Percentiles rank a stretch among this genome's conserved stretches.
Evolutionary conservation across 2,797 vertebrate genomes (phyloP).

Genomic region (Smutsia temminckii): DNA sequence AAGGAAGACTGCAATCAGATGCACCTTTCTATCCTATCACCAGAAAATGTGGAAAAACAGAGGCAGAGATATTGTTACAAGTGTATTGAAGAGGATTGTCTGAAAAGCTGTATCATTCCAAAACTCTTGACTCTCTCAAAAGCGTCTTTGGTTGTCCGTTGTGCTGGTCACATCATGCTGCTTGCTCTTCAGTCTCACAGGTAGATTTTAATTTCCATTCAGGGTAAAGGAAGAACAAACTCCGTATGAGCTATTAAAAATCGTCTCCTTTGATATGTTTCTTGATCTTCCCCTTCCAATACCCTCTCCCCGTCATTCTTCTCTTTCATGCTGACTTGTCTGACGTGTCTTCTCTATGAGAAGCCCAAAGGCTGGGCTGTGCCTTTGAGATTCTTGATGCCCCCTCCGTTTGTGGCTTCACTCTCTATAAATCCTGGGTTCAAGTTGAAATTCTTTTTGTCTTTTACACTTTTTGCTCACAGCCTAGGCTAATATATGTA

Average conservation of each 20-base stretch:
- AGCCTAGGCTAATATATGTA: background rate
- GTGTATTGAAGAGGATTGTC: background rate
- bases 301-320: background rate
- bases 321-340: background rate
- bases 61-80: background rate
- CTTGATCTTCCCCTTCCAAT: background rate
- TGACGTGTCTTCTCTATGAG: background rate
- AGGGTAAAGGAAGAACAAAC: slow-evolving; percentile 3
- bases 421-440: background rate
- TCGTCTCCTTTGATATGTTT: background rate
- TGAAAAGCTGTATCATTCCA: background rate
- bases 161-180: background rate
- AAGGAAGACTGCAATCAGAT: background rate
- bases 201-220: slow-evolving; percentile 33
- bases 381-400: background rate
- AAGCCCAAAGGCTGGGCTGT: background rate
- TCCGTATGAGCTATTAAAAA: background rate
- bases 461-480: background rate
- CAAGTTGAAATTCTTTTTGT: background rate
- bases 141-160: background rate
- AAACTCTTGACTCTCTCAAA: background rate
- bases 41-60: background rate
- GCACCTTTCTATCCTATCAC: background rate
- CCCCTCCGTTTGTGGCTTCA: too few species aligned
- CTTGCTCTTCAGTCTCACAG: background rate